Percentiles rank a stretch among this genome's conserved stretches.
Conservation (phyloP, 35 echinoderm and acorn worm genomes). For the Amphiura filiformis region DNA sequence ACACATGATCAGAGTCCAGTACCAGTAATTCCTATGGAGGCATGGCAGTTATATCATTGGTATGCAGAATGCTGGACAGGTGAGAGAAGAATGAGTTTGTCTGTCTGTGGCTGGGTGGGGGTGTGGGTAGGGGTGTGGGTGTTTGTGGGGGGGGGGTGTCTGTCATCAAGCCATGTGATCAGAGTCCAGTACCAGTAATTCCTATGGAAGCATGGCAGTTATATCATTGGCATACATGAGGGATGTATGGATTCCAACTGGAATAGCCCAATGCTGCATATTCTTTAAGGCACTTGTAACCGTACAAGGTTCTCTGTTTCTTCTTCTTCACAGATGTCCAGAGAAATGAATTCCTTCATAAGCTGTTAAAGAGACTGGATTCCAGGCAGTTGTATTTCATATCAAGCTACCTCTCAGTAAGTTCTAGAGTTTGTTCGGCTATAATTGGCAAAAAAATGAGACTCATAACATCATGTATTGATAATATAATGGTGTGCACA, state of each 20-base stretch:
- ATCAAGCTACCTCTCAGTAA: conserved; percentile 34
- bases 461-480: too few relatives aligned
- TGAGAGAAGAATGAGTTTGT: conserved; percentile 4
- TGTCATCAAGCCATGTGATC: conserved; percentile 53
- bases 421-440: too few relatives aligned
- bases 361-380: conserved; percentile 86
- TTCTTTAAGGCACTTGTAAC: too few relatives aligned
- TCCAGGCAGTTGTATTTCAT: conserved; percentile 88
- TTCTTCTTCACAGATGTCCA: conserved; percentile 77
- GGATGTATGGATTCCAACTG: not conserved
- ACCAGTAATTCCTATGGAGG: conserved; percentile 53
- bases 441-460: too few relatives aligned
- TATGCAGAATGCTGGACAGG: conserved; percentile 86
- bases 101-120: not conserved
- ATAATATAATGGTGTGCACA: too few relatives aligned
- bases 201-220: conserved; percentile 89
- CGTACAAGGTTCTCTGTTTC: too few relatives aligned
- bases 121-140: too few relatives aligned
- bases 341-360: conserved; percentile 96
- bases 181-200: conserved; percentile 48
- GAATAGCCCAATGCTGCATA: too few relatives aligned
- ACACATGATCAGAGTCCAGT: conserved; percentile 56
- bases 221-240: conserved; percentile 80
- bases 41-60: conserved; percentile 96
- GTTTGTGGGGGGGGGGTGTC: conserved; percentile 28